Base-by-base conservation (phyloP, 2,888 invertebrate genomes). In the Melanostoma scalare region DNA sequence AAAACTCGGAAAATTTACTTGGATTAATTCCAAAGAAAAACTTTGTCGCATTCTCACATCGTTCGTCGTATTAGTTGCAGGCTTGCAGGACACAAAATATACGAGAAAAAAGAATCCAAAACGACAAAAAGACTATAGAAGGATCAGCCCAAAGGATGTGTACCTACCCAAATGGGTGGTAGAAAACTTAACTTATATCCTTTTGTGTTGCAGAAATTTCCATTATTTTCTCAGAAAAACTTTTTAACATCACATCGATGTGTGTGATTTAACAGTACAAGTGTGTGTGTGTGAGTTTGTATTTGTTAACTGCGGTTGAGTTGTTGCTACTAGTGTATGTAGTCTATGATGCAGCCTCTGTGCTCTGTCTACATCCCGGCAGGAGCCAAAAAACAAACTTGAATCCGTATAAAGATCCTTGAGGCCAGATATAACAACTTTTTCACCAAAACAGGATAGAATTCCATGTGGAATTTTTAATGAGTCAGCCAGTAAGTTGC, bases 31-130 rank as follows among this genome's bases (percentile, higher is more conserved):
- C 85, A 85, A 84, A 84, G 78, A 78, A 85, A 85, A 85, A 84
- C 84, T 85, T 85, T 85, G 85, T 84, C 85, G 84, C 85, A 85
- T 85, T 85, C 77, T 85, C 85, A 82, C 85, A 82, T 85, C 85
- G 82, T 82, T 81, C 77, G 81, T 80, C 69, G 81, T 84, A 74
- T 78, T 84, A 77, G 81, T 77, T 84, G 84, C 79, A 84, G 74
- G 65, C 76, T 77, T 84, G 84, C 79, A 84, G 74, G 65, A 84
- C 79, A 58, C 38, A 68, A 53, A 61, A 20, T 52, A 48, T 56
- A 74, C 60, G 52, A 61, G n/a, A 36, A 33, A 30, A 50, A 63
- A 55, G 53, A 55, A 69, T 40, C 58, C 53, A 61, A 38, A 76
- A 77, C 75, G 38, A 71, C 58, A 75, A 76, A 68, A 72, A 46